phyloP scores from a whole-genome alignment of 2,888 invertebrate species.

The Cybosia mesomella region DNA sequence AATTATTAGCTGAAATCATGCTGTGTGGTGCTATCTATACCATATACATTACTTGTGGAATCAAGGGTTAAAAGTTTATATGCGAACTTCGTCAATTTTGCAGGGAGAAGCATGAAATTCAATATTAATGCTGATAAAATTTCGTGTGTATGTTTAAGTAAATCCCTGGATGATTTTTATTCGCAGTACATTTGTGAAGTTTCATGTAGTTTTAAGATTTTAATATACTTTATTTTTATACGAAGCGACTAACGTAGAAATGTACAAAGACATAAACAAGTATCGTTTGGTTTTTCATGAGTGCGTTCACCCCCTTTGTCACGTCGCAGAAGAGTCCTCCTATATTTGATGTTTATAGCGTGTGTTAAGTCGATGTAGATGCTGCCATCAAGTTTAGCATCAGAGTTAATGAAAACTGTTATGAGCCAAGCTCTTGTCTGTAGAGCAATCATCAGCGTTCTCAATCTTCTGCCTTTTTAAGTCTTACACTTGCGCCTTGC shows the following conservation, averaged over 20 bases:
- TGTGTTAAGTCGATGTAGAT: conserved; percentile 20
- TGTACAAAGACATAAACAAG: conserved; percentile 17
- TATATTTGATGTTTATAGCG: conserved; percentile 33
- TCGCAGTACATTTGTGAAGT: too few relatives aligned
- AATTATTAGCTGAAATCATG: too few relatives aligned
- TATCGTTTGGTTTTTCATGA: conserved; percentile 30
- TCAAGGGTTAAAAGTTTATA: too few relatives aligned
- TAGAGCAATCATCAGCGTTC: neutral
- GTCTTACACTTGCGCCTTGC: neutral
- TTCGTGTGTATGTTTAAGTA: too few relatives aligned
- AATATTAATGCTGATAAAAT: too few relatives aligned
- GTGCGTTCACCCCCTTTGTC: conserved; percentile 33
- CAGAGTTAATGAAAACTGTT: neutral
- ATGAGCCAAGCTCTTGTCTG: neutral
- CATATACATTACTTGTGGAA: too few relatives aligned
- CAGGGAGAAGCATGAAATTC: too few relatives aligned
- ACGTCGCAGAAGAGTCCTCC: conserved; percentile 10
- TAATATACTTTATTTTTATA: neutral
- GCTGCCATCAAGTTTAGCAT: conserved; percentile 32
- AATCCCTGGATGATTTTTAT: too few relatives aligned
- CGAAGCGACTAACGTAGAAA: neutral
- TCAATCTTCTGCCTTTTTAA: neutral
- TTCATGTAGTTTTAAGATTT: neutral
- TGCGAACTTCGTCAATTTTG: too few relatives aligned
- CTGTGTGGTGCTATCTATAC: too few relatives aligned